phyloP scores from a whole-genome alignment of 2,888 invertebrate genomes.

The Pristionchus exspectatus region DNA sequence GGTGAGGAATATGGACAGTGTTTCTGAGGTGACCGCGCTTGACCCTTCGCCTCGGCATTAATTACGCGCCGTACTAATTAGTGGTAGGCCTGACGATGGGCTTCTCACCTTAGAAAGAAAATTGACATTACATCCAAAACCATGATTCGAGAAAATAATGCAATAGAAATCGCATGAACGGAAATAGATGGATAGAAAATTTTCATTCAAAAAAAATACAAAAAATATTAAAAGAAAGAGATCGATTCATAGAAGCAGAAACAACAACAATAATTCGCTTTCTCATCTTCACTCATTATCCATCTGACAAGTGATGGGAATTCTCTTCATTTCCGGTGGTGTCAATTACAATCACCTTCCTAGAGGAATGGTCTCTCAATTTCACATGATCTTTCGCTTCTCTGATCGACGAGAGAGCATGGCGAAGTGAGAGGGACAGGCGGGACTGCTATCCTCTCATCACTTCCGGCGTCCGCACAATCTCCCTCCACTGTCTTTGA shows the following conservation, averaged over 20 bases:
- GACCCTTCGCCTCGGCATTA: constrained; percentile 14
- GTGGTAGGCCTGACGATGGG: background rate
- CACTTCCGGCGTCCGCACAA: background rate
- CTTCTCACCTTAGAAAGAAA: background rate
- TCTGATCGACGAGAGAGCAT: no score
- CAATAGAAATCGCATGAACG: background rate
- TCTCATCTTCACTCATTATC: background rate
- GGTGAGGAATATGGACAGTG: background rate
- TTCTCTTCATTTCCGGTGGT: background rate
- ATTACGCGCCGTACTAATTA: constrained; percentile 26
- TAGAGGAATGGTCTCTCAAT: no score
- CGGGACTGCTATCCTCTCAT: background rate
- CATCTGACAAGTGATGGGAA: background rate
- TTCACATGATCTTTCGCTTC: no score
- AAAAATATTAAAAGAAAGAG: no score
- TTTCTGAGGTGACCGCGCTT: constrained; percentile 9
- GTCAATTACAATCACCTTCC: background rate
- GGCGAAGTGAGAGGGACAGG: no score
- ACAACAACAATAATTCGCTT: background rate
- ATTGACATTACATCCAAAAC: background rate
- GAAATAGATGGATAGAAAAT: no score
- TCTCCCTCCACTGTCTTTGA: constrained; percentile 1
- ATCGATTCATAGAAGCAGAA: background rate
- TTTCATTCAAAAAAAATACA: no score
- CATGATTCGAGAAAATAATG: background rate